Conservation (phyloP, 2,113 vertebrate species). For the Felis chaus region DNA sequence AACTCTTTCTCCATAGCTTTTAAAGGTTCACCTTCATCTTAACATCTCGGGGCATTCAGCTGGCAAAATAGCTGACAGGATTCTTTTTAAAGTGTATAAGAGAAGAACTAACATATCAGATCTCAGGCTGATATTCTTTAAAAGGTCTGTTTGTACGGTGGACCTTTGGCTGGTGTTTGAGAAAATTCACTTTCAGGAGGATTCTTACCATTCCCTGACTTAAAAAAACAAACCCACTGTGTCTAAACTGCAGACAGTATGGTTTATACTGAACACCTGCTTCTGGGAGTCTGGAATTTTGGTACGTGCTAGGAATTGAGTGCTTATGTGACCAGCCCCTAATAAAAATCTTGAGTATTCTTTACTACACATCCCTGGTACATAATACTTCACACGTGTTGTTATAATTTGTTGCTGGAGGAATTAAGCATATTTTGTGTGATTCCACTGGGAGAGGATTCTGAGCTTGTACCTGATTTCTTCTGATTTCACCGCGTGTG, state of each 20-base stretch:
- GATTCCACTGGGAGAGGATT: background rate
- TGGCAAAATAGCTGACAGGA: background rate
- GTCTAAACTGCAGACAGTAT: background rate
- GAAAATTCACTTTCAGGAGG: conserved; percentile 16
- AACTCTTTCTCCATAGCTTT: background rate
- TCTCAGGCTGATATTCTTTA: background rate
- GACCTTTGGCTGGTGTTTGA: background rate
- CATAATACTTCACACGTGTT: background rate
- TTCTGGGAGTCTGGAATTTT: conserved; percentile 19
- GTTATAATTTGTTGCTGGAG: background rate
- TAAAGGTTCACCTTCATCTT: conserved; percentile 27
- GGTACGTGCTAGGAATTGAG: background rate
- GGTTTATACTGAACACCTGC: background rate
- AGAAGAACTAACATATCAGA: background rate
- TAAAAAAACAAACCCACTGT: background rate
- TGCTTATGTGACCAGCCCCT: background rate
- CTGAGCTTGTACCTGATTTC: background rate
- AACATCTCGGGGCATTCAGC: background rate
- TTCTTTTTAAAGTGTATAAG: conserved; percentile 3
- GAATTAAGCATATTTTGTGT: background rate
- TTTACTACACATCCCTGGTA: background rate
- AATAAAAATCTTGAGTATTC: background rate
- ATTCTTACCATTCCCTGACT: background rate
- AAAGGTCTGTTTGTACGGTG: background rate
- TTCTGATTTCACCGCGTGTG: background rate